phyloP scores from a whole-genome alignment of 2,888 invertebrate genomes.

The Ptychoptera contaminata region DNA sequence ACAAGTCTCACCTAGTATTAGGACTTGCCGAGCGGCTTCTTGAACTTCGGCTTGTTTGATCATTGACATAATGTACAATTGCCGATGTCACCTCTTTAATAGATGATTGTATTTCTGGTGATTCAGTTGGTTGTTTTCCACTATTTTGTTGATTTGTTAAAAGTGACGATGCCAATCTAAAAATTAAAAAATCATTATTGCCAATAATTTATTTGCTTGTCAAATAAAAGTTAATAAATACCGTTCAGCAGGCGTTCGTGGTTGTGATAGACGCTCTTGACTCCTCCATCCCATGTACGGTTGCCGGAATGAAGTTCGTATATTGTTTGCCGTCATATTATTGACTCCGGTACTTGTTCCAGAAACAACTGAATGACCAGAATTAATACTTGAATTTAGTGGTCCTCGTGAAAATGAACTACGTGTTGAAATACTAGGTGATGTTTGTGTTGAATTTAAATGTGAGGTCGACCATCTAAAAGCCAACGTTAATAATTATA shows the following conservation, averaged over 20 bases:
- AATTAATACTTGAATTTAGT: conserved; percentile 32
- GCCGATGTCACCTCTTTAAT: conserved; percentile 88
- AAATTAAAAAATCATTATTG: conserved; percentile 16
- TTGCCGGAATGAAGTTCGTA: conserved; percentile 53
- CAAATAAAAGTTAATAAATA: conserved; percentile 15
- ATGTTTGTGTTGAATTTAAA: conserved; percentile 56
- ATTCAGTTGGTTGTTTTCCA: conserved; percentile 33
- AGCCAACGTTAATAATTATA: background rate
- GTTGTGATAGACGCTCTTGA: conserved; percentile 65
- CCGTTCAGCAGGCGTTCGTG: conserved; percentile 75
- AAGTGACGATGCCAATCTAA: conserved; percentile 49
- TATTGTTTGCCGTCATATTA: conserved; percentile 1
- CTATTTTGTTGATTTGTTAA: conserved; percentile 34
- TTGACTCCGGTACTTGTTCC: conserved; percentile 19
- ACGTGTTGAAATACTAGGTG: conserved; percentile 56
- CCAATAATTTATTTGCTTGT: background rate
- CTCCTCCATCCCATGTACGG: conserved; percentile 84
- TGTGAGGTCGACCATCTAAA: conserved; percentile 55
- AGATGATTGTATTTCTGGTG: conserved; percentile 61
- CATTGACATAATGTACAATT: conserved; percentile 79
- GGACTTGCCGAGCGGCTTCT: conserved; percentile 32
- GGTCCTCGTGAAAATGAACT: conserved; percentile 50
- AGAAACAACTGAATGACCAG: conserved; percentile 49
- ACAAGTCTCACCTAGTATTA: conserved; percentile 23
- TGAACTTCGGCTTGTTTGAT: conserved; percentile 41